Conservation (phyloP, 2,888 invertebrate species). For the Subacronicta megacephala region DNA sequence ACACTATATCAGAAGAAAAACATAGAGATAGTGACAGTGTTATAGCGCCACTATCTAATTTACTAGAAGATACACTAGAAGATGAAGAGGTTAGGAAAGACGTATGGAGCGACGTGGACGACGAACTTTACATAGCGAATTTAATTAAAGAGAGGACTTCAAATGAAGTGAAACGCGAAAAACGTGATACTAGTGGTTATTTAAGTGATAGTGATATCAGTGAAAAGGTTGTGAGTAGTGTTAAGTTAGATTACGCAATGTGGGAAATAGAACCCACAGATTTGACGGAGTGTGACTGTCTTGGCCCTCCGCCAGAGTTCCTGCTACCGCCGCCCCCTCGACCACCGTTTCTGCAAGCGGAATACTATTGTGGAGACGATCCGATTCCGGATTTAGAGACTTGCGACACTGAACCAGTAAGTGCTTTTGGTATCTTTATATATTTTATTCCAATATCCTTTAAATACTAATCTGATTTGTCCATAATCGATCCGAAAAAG, state of each 20-base stretch:
- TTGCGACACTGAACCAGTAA: constrained; percentile 94
- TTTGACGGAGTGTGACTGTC: constrained; percentile 93
- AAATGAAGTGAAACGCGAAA: constrained; percentile 81
- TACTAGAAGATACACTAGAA: constrained; percentile 59
- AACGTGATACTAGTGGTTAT: constrained; percentile 81
- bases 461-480: no score
- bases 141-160: constrained; percentile 82
- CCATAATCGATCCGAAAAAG: no score
- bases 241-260: constrained; percentile 90
- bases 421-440: constrained; percentile 65
- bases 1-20: constrained; percentile 41
- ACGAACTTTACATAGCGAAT: constrained; percentile 87
- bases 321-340: constrained; percentile 93
- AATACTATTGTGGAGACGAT: constrained; percentile 92
- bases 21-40: constrained; percentile 58
- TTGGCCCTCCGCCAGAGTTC: constrained; percentile 93
- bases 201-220: constrained; percentile 85
- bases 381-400: constrained; percentile 93
- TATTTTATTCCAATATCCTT: neutral
- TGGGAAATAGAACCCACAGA: constrained; percentile 93
- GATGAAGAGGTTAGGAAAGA: constrained; percentile 82
- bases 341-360: constrained; percentile 92
- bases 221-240: constrained; percentile 89
- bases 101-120: constrained; percentile 86
- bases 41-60: constrained; percentile 74